phyloP scores from a whole-genome alignment of 2,797 vertebrate genomes.

The Kryptolebias ocellatus region DNA sequence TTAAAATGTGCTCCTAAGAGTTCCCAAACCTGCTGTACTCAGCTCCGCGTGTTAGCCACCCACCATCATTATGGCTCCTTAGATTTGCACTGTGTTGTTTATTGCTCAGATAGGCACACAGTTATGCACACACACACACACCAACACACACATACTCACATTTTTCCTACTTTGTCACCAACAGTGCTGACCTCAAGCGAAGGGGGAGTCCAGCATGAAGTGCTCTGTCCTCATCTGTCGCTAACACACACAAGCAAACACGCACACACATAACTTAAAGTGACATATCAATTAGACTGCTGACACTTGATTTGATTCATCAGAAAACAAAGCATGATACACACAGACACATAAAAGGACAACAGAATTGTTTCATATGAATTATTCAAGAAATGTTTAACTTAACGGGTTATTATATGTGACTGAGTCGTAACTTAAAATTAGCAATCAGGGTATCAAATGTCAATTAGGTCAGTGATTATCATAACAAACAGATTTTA shows the following conservation, averaged over 20 bases:
- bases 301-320: constrained; percentile 45
- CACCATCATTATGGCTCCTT: constrained; percentile 50
- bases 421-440: neutral
- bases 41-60: constrained; percentile 55
- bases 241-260: constrained; percentile 12
- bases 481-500: neutral
- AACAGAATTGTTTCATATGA: neutral
- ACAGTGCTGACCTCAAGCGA: constrained; percentile 74
- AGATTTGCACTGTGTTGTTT: constrained; percentile 57
- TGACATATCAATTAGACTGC: constrained; percentile 60
- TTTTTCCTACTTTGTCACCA: constrained; percentile 68
- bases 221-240: constrained; percentile 48
- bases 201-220: constrained; percentile 64
- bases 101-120: constrained; percentile 26
- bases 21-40: constrained; percentile 59
- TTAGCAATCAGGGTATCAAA: neutral
- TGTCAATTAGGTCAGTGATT: neutral
- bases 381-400: neutral
- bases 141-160: constrained; percentile 6
- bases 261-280: constrained; percentile 36
- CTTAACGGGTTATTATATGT: neutral
- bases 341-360: neutral
- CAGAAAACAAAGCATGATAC: neutral
- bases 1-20: constrained; percentile 41
- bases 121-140: constrained; percentile 13